These are phyloP conservation scores for Camponotus floridanus DNA, from an alignment of 1,140 invertebrate genomes.

Conservation along the genomic window DNA sequence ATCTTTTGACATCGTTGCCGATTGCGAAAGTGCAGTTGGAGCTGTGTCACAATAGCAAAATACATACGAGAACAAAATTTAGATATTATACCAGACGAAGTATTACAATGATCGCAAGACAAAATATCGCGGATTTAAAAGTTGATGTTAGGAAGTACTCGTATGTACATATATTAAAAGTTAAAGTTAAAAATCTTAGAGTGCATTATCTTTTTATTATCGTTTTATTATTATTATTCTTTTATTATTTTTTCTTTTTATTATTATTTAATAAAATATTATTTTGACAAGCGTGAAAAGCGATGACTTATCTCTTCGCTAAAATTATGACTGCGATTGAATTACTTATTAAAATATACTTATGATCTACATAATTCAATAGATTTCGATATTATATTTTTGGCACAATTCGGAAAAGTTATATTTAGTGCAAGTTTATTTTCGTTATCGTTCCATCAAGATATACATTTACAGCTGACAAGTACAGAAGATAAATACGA, in stretches of 20 bases:
- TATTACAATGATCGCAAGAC: background rate
- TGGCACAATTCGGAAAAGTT: background rate
- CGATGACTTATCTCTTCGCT: background rate
- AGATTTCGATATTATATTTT: background rate
- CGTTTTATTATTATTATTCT: no score
- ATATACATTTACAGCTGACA: background rate
- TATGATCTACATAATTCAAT: background rate
- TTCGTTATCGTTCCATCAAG: background rate
- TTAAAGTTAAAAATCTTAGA: no score
- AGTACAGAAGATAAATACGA: background rate
- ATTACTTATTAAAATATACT: background rate
- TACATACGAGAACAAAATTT: background rate
- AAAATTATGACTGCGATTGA: background rate
- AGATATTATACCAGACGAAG: constrained; percentile 1
- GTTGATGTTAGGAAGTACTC: background rate
- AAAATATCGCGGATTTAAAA: background rate
- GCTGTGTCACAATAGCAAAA: background rate
- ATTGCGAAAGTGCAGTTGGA: constrained; percentile 34
- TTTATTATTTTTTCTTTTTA: background rate
- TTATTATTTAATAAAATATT: background rate
- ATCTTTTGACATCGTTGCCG: background rate
- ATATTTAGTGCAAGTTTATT: background rate
- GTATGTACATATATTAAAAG: background rate
- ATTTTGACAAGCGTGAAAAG: background rate
- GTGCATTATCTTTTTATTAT: background rate